These are phyloP conservation scores for Agelaius phoeniceus DNA, from an alignment of 2,113 vertebrate genomes.

Conservation along the genomic window DNA sequence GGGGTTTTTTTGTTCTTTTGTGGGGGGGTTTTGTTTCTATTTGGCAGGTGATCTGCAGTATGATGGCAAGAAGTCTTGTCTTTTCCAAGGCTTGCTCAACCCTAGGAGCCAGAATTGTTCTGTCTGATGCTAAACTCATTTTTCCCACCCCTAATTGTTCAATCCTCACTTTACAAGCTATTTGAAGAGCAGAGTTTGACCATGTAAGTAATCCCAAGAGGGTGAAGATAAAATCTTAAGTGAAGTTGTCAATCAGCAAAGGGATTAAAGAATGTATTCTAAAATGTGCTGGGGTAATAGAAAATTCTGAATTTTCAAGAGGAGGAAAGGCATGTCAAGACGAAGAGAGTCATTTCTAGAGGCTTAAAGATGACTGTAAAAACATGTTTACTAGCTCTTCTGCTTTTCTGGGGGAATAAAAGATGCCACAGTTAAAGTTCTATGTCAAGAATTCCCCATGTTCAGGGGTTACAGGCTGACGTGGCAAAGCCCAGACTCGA, in stretches of 20 bases:
- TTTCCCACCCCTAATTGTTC: neutral
- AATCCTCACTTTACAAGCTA: neutral
- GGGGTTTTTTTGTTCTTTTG: neutral
- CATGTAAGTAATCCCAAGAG: neutral
- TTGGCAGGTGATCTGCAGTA: neutral
- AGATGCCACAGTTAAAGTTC: neutral
- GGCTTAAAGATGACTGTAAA: neutral
- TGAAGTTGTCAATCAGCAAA: neutral
- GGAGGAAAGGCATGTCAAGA: neutral
- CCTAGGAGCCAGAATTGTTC: neutral
- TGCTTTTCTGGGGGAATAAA: neutral
- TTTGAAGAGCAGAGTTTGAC: constrained; percentile 1
- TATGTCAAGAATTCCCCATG: neutral
- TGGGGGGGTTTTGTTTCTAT: neutral
- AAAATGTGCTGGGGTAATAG: neutral
- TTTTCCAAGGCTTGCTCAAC: neutral
- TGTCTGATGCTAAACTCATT: neutral
- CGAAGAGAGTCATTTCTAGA: neutral
- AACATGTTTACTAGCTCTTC: neutral
- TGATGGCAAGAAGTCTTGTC: neutral
- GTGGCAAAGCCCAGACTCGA: neutral
- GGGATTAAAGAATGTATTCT: neutral
- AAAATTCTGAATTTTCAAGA: neutral
- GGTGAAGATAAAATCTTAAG: neutral
- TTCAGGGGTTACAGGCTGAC: neutral